Percentiles rank a stretch among this genome's conserved stretches.
phyloP scores from a whole-genome alignment of 2,888 invertebrate species.

The Acanthosepion lycidas region DNA sequence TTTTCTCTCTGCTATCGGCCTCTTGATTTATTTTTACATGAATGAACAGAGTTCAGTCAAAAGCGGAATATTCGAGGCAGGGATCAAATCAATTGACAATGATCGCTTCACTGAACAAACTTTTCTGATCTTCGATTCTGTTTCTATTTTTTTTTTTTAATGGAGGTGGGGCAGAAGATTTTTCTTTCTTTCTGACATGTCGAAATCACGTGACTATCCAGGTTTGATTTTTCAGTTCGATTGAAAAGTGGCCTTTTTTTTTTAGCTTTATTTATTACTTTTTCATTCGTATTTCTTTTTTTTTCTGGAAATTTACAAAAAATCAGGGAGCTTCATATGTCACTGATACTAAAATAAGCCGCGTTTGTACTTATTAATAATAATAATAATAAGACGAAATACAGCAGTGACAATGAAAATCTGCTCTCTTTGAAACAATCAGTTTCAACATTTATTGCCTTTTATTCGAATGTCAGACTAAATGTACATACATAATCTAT shows the following conservation, averaged over 20 bases:
- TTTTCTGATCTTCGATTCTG: neutral
- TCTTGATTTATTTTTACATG: neutral
- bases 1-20: neutral
- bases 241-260: neutral
- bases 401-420: too few species aligned
- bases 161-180: too few species aligned
- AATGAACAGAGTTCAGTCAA: neutral
- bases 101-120: neutral
- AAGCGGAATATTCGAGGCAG: neutral
- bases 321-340: neutral
- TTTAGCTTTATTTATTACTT: neutral
- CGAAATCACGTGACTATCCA: neutral
- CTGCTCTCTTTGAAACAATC: too few species aligned
- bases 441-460: too few species aligned
- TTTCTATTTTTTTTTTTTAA: neutral
- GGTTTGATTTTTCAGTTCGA: neutral
- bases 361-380: neutral
- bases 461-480: neutral
- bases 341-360: neutral
- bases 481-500: too few species aligned
- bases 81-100: slow-evolving; percentile 33
- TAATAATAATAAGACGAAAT: neutral
- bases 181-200: neutral
- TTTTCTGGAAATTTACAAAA: neutral
- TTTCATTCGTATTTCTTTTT: neutral